Evolutionary conservation across 2,797 vertebrate genomes (phyloP), one percentile per base, ranked within the genome.

Genomic region (Mareca strepera): DNA sequence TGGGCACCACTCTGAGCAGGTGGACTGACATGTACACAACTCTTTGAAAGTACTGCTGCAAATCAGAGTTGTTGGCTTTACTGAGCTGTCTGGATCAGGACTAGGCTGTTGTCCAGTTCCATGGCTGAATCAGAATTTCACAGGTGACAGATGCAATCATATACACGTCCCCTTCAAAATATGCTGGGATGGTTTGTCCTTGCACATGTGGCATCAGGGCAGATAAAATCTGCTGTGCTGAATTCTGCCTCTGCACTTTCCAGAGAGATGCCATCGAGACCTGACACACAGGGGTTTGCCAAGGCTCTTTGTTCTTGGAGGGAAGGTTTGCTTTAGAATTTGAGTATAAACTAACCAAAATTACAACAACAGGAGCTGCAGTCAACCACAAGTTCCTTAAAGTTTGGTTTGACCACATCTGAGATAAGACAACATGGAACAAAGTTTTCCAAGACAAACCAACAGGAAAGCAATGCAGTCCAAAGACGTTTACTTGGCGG

Each of bases 301-400:
- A 70, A 74, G 43, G 52, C 63, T 66, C 56, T 94, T 90, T 86
- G 81, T 93, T 84, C 74, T 67, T 48, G 37, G 48, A 70, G 41
- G 46, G 48, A 22, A 66, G 14, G 28, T 82, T 90, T 86, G 33
- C 77, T 93, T 94, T 79, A 76, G 52, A 76, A 86, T 31, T 3
- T 37, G 29, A 92, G 46, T 37, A 66, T 73, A 93, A 94, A 84
- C 77, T 92, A 92, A 90, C 46, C 76, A 66, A 83, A 90, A 81
- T 14, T 43, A 81, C 43, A 68, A 90, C 88, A 93, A 73, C 9
- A 88, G 64, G 53, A 93, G 79, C 64, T 55, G 52, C 55, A 25
- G 46, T 31, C 1, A 20, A 56, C 33, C 56, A 43, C 14, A 78
- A 81, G 58, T 64, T 86, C n/a, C 50, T 79, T 79, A 0, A 2